Percentiles rank a stretch among this genome's conserved stretches.
These are phyloP conservation scores for Sebastes cheni DNA, from an alignment of 2,797 vertebrate genomes.

Conservation along the genomic window DNA sequence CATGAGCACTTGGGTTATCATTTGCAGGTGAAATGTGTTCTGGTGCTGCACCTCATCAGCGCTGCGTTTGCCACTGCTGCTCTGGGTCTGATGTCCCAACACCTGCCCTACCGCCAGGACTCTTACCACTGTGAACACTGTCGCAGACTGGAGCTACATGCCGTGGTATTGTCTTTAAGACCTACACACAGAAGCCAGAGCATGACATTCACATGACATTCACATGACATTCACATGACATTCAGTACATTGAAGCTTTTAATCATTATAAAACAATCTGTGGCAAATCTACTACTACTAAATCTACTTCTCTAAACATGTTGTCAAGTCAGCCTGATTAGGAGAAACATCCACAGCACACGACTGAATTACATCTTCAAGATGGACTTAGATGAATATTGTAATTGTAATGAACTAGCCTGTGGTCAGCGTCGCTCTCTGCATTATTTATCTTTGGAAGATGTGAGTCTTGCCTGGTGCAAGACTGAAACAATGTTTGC, in stretches of 20 bases:
- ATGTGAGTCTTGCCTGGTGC: slow-evolving; percentile 65
- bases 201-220: background rate
- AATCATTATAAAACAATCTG: background rate
- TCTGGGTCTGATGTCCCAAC: slow-evolving; percentile 84
- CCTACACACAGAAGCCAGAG: background rate
- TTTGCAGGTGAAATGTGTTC: slow-evolving; percentile 79
- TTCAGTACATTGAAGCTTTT: background rate
- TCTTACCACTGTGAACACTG: slow-evolving; percentile 87
- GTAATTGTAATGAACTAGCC: background rate
- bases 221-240: background rate
- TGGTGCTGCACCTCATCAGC: slow-evolving; percentile 84
- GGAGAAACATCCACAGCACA: background rate
- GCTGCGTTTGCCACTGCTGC: slow-evolving; percentile 82
- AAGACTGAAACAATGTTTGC: slow-evolving; percentile 81
- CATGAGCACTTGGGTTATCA: background rate
- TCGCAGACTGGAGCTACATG: slow-evolving; percentile 78
- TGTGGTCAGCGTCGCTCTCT: background rate
- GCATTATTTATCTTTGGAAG: background rate
- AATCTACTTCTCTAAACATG: background rate
- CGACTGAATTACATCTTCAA: background rate
- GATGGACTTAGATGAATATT: background rate
- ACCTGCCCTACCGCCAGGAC: slow-evolving; percentile 85
- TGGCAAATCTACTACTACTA: background rate
- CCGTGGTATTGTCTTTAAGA: slow-evolving; percentile 75
- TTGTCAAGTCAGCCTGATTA: background rate